Conservation (phyloP, 2,797 vertebrate species). For the Argya squamiceps region DNA sequence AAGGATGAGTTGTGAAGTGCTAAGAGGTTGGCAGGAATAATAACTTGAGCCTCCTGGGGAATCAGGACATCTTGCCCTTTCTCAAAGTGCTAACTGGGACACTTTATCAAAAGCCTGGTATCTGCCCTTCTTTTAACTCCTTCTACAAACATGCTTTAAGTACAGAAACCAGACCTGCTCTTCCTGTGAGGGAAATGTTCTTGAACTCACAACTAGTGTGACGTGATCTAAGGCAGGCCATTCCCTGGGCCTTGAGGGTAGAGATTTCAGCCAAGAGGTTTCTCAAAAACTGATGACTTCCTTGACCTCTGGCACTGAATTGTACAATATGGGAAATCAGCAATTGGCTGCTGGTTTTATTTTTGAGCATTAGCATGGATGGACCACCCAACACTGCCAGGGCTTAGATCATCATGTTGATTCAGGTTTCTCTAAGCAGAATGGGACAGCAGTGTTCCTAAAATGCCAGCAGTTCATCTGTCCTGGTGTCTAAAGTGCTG, state of each 20-base stretch:
- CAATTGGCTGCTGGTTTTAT: background rate
- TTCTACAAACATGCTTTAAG: background rate
- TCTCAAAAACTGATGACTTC: background rate
- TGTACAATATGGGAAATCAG: background rate
- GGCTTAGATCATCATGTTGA: background rate
- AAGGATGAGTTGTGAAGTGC: background rate
- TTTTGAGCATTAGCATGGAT: background rate
- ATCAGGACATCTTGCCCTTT: conserved; percentile 6
- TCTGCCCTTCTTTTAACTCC: background rate
- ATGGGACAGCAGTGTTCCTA: background rate
- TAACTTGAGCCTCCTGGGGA: background rate
- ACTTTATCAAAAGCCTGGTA: background rate
- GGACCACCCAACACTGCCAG: background rate
- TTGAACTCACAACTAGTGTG: background rate
- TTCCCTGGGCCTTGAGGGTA: background rate
- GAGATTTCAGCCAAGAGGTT: background rate
- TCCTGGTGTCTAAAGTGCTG: background rate
- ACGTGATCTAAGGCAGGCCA: background rate
- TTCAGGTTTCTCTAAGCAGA: background rate
- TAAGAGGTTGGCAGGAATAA: conserved; percentile 6
- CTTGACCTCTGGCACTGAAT: background rate
- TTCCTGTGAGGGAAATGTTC: background rate
- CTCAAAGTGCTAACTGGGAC: background rate
- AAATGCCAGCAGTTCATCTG: background rate
- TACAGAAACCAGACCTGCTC: background rate